These are phyloP conservation scores for Tuberolachnus salignus DNA, from an alignment of 2,888 invertebrate species.

Conservation along the genomic window DNA sequence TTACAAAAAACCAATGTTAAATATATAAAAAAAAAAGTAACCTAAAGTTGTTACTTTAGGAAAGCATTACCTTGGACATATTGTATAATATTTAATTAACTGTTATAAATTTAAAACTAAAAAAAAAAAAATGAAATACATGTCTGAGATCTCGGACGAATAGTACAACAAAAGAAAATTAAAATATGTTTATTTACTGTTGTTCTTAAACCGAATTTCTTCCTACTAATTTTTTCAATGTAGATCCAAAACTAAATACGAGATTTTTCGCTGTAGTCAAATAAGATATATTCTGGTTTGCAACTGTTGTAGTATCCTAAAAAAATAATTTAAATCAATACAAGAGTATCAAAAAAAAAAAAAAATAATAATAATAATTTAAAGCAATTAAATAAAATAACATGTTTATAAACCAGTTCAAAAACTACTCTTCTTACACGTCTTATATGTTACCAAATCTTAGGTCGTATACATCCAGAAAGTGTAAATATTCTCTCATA, in stretches of 20 bases:
- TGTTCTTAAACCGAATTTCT: conserved; percentile 35
- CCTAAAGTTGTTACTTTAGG: background rate
- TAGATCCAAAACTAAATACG: conserved; percentile 47
- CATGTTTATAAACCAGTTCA: too few species aligned
- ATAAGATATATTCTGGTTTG: conserved; percentile 30
- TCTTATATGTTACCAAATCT: too few species aligned
- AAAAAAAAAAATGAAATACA: conserved; percentile 17
- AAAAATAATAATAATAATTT: too few species aligned
- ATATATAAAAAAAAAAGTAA: background rate
- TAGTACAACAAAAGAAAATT: conserved; percentile 20
- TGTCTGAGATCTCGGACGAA: conserved; percentile 33
- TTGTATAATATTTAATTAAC: conserved; percentile 7
- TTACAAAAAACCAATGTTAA: background rate
- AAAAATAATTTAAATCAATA: background rate
- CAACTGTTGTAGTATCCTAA: conserved; percentile 48
- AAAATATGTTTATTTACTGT: background rate
- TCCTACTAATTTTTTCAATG: conserved; percentile 51
- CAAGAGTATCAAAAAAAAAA: background rate
- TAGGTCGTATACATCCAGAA: too few species aligned
- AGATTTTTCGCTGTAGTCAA: conserved; percentile 51
- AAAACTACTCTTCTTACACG: too few species aligned
- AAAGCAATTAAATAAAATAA: too few species aligned
- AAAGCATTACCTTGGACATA: background rate
- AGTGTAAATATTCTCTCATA: too few species aligned
- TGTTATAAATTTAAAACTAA: conserved; percentile 7